A percentile compares a stretch with the other conserved stretches of the same genome.
Evolutionary conservation across 1,140 invertebrate species (phyloP).

Genomic region (Drosophila busckii): DNA sequence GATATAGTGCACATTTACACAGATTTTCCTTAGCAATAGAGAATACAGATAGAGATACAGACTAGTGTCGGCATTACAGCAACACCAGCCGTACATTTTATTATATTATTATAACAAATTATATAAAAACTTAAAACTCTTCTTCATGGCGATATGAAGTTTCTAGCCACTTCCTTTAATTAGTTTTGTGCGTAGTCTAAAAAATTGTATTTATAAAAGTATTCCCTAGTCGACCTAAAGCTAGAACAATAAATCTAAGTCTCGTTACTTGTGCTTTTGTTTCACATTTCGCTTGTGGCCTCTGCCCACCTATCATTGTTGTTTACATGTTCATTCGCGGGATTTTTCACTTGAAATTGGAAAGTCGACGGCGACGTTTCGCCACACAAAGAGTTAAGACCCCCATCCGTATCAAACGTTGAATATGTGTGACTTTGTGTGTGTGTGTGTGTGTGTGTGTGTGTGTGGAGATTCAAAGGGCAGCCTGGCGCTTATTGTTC

Average conservation of each 20-base stretch:
- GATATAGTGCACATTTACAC: too few species aligned
- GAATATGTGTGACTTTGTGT: not conserved
- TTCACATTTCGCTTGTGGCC: conserved; percentile 11
- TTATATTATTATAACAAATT: too few species aligned
- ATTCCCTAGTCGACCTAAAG: not conserved
- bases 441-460: not conserved
- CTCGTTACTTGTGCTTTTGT: conserved; percentile 7
- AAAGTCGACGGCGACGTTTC: conserved; percentile 58
- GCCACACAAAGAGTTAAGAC: conserved; percentile 58
- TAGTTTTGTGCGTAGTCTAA: not conserved
- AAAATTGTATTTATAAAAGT: not conserved
- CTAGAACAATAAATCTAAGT: conserved; percentile 12
- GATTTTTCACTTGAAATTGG: conserved; percentile 74
- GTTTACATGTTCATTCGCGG: conserved; percentile 76
- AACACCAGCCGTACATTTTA: too few species aligned
- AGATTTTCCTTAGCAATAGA: not conserved
- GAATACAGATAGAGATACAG: conserved; percentile 26
- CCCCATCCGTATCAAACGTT: conserved; percentile 30
- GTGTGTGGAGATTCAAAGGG: not conserved
- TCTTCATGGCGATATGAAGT: too few species aligned
- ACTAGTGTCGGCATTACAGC: conserved; percentile 22
- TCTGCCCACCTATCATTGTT: conserved; percentile 57
- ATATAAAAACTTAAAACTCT: too few species aligned
- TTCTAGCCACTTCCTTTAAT: too few species aligned
- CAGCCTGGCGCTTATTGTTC: conserved; percentile 52